A percentile compares a stretch with the other conserved stretches of the same genome.
Evolutionary conservation across 2,797 vertebrate species (phyloP).

Genomic region (Hoplostethus atlanticus): DNA sequence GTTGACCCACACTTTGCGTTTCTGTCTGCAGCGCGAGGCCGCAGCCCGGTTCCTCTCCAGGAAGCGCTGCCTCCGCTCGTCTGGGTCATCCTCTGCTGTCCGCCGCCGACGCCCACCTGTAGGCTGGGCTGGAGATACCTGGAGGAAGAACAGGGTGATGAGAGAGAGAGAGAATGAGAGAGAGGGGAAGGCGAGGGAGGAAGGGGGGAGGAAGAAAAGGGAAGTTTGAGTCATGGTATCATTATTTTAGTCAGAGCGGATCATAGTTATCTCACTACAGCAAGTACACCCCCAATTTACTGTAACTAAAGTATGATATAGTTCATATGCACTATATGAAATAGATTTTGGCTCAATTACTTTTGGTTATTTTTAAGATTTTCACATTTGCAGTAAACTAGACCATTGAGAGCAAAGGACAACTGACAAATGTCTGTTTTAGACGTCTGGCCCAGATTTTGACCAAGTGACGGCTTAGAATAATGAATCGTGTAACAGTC

Average conservation of each 20-base stretch:
- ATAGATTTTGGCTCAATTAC: not conserved
- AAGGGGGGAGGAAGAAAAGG: conserved; percentile 50
- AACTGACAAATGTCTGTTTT: no score
- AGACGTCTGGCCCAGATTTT: no score
- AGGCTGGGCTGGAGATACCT: conserved; percentile 98
- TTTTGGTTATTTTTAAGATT: conserved; percentile 1
- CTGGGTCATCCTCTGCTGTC: conserved; percentile 93
- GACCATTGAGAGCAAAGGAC: no score
- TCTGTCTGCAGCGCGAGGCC: conserved; percentile 96
- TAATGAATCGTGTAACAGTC: not conserved
- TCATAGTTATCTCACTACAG: conserved; percentile 39
- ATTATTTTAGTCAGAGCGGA: conserved; percentile 51
- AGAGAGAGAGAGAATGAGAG: conserved; percentile 19
- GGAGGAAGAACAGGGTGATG: conserved; percentile 14
- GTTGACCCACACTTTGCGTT: conserved; percentile 95
- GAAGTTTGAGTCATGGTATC: conserved; percentile 77
- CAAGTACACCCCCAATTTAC: conserved; percentile 27
- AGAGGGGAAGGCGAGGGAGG: conserved; percentile 20
- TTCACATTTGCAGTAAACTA: not conserved
- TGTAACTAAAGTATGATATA: conserved; percentile 15
- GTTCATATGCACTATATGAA: not conserved
- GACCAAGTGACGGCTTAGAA: no score
- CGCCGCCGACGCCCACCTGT: conserved; percentile 93
- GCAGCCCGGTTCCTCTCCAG: conserved; percentile 96
- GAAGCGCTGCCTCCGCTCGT: conserved; percentile 95